Conservation (phyloP, 2,797 vertebrate genomes). For the Echiichthys vipera region DNA sequence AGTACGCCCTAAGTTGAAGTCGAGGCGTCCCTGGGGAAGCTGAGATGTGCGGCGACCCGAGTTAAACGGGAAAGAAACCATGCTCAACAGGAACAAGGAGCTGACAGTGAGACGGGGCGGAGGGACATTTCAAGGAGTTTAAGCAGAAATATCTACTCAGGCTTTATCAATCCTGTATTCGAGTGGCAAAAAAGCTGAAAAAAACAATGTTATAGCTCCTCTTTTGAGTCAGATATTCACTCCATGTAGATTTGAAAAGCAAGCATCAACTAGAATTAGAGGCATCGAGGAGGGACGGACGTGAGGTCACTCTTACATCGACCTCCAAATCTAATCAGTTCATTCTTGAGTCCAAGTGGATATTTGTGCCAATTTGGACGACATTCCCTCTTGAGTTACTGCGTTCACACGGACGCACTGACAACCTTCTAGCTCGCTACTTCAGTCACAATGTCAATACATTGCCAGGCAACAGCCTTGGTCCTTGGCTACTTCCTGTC, state of each 20-base stretch:
- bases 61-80: conserved; percentile 25
- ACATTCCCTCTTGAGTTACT: too few species aligned
- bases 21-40: conserved; percentile 17
- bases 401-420: too few species aligned
- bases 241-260: conserved; percentile 13
- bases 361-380: too few species aligned
- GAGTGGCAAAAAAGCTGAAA: neutral
- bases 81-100: conserved; percentile 24
- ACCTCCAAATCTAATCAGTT: too few species aligned
- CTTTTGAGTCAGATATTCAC: neutral
- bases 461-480: too few species aligned
- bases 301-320: too few species aligned
- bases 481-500: too few species aligned
- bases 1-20: too few species aligned
- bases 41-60: conserved; percentile 12
- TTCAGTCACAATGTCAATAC: neutral
- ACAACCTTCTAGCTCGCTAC: conserved; percentile 6
- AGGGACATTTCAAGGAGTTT: neutral
- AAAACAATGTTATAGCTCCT: conserved; percentile 3
- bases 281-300: too few species aligned
- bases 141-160: conserved; percentile 16
- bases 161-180: conserved; percentile 6
- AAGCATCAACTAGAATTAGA: too few species aligned
- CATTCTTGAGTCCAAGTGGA: too few species aligned
- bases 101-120: neutral